phyloP scores from a whole-genome alignment of 2,113 vertebrate species.

The Myiagra hebetior region DNA sequence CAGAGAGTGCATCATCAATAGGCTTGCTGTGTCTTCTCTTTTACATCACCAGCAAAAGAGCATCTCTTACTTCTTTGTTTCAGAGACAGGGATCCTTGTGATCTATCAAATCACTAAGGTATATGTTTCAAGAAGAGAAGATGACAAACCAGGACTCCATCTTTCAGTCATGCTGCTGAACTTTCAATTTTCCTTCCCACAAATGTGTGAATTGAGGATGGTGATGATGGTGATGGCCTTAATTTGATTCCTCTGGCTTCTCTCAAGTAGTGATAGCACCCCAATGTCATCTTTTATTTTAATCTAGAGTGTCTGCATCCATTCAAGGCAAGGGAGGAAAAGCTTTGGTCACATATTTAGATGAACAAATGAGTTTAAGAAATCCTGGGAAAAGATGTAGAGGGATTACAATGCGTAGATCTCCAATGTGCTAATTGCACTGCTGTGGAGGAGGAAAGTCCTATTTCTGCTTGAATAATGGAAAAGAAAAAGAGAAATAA shows the following conservation, averaged over 20 bases:
- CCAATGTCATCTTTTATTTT: conserved; percentile 28
- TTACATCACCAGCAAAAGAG: neutral
- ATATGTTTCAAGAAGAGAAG: conserved; percentile 17
- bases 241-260: conserved; percentile 44
- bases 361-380: neutral
- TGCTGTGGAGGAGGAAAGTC: neutral
- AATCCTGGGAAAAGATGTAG: neutral
- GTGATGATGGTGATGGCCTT: neutral
- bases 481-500: neutral
- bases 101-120: neutral
- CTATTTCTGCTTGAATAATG: neutral
- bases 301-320: neutral
- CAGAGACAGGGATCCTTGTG: neutral
- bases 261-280: conserved; percentile 47
- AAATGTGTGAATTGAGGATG: conserved; percentile 2
- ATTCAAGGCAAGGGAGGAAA: neutral
- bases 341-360: neutral
- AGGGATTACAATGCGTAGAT: neutral
- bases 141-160: conserved; percentile 13
- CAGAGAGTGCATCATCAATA: neutral
- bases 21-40: neutral
- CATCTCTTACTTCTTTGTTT: neutral
- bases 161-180: conserved; percentile 14
- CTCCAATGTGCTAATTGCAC: neutral
- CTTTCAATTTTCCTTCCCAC: conserved; percentile 36